phyloP scores from a whole-genome alignment of 2,888 invertebrate species.

The Drosophila nr. perissopoda region DNA sequence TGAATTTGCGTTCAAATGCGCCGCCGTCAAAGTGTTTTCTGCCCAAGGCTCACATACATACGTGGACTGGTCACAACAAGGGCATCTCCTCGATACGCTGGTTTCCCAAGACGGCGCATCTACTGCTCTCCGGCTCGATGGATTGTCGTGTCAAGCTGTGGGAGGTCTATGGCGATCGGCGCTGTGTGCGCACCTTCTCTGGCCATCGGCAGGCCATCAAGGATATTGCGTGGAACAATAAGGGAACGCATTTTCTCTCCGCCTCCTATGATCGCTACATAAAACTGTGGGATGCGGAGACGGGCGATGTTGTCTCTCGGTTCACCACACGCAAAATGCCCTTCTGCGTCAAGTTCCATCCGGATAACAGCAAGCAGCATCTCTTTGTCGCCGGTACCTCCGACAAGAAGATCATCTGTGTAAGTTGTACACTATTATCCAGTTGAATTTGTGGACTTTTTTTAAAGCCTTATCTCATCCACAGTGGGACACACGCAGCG shows the following conservation, averaged over 20 bases:
- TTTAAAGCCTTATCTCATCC: not conserved
- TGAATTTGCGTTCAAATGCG: constrained; percentile 93
- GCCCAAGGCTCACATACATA: constrained; percentile 97
- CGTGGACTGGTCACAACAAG: constrained; percentile 98
- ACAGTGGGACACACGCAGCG: constrained; percentile 97
- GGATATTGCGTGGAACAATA: constrained; percentile 97
- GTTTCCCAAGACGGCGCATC: constrained; percentile 97
- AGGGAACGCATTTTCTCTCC: constrained; percentile 96
- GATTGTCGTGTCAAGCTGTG: constrained; percentile 98
- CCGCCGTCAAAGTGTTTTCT: constrained; percentile 98
- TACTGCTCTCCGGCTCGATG: constrained; percentile 98
- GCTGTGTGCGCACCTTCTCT: constrained; percentile 96
- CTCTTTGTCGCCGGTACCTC: constrained; percentile 99
- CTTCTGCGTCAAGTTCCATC: constrained; percentile 99
- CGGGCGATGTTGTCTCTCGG: constrained; percentile 92
- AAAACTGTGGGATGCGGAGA: constrained; percentile 99
- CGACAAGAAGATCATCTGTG: constrained; percentile 99
- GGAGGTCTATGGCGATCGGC: constrained; percentile 98
- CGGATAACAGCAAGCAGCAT: constrained; percentile 98
- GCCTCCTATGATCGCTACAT: constrained; percentile 99
- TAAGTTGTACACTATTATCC: constrained; percentile 86
- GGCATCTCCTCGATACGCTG: constrained; percentile 97
- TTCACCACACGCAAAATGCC: constrained; percentile 99
- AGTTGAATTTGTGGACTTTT: not conserved
- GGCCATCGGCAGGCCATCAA: constrained; percentile 99